These are phyloP conservation scores for Propithecus deckenii DNA, from an alignment of 2,797 vertebrate genomes.

Conservation along the genomic window DNA sequence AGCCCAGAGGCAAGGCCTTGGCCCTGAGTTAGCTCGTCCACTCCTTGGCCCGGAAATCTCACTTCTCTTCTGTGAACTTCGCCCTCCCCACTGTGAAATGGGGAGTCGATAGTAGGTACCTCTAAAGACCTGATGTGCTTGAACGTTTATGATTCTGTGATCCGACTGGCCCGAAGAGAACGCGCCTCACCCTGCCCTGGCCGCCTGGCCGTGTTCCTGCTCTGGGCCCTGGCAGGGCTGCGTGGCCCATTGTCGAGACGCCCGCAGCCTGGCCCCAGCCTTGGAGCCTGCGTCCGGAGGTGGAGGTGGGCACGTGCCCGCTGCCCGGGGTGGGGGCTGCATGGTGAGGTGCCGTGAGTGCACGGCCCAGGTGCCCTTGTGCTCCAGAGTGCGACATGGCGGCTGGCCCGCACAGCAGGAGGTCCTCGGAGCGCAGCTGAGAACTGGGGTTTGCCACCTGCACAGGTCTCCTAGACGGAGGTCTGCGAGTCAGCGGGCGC, in stretches of 20 bases:
- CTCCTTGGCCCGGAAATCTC: neutral
- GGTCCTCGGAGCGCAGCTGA: fast-evolving
- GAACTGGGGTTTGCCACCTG: neutral
- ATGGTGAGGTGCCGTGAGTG: neutral
- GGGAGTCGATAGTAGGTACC: neutral
- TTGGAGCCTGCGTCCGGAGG: neutral
- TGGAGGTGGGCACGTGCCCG: neutral
- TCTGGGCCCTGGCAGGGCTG: neutral
- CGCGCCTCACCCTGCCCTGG: fast-evolving
- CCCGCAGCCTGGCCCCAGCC: neutral
- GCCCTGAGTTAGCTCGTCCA: neutral
- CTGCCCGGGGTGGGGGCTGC: too few relatives aligned
- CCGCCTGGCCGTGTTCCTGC: neutral
- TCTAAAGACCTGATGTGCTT: neutral
- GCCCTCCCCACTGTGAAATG: neutral
- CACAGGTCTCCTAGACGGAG: neutral
- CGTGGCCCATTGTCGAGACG: fast-evolving
- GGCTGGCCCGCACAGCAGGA: too few relatives aligned
- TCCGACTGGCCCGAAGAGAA: neutral
- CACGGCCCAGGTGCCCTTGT: neutral
- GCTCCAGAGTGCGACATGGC: too few relatives aligned
- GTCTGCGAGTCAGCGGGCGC: neutral
- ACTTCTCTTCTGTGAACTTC: neutral
- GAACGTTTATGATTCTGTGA: neutral
- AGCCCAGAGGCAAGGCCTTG: neutral